These are phyloP conservation scores for Chromobotia macracanthus DNA, from an alignment of 2,797 vertebrate species.

Conservation along the genomic window DNA sequence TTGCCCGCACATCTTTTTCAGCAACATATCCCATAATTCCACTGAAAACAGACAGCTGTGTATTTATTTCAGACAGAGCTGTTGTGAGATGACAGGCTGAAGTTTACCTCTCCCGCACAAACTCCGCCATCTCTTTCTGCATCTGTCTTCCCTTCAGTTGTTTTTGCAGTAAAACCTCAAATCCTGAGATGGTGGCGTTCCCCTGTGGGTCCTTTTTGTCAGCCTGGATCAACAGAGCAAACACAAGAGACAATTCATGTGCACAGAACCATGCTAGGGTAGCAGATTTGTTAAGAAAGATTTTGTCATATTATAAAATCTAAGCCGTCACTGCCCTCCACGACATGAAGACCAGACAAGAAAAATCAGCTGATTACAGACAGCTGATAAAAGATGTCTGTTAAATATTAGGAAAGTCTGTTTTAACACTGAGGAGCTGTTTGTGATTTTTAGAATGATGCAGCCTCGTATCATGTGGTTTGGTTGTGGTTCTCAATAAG, in stretches of 20 bases:
- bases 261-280: constrained; percentile 39
- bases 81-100: constrained; percentile 9
- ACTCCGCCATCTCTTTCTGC: constrained; percentile 99
- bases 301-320: neutral
- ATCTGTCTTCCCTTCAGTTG: constrained; percentile 98
- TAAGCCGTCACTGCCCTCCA: neutral
- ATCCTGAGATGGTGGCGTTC: constrained; percentile 87
- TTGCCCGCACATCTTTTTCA: neutral
- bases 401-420: neutral
- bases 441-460: constrained; percentile 1
- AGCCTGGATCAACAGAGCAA: constrained; percentile 74
- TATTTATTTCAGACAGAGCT: neutral
- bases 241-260: constrained; percentile 38
- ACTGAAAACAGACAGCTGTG: neutral
- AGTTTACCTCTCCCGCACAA: constrained; percentile 91
- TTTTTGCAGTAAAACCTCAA: constrained; percentile 95
- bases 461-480: neutral
- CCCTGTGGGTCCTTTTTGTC: constrained; percentile 94
- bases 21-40: neutral
- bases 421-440: neutral
- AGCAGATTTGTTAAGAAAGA: constrained; percentile 28
- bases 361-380: neutral
- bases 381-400: neutral
- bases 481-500: constrained; percentile 17
- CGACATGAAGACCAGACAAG: neutral